Evolutionary conservation across 2,888 invertebrate genomes (phyloP), one percentile per base, ranked within the genome.

Genomic region (Pinctada fucata): DNA sequence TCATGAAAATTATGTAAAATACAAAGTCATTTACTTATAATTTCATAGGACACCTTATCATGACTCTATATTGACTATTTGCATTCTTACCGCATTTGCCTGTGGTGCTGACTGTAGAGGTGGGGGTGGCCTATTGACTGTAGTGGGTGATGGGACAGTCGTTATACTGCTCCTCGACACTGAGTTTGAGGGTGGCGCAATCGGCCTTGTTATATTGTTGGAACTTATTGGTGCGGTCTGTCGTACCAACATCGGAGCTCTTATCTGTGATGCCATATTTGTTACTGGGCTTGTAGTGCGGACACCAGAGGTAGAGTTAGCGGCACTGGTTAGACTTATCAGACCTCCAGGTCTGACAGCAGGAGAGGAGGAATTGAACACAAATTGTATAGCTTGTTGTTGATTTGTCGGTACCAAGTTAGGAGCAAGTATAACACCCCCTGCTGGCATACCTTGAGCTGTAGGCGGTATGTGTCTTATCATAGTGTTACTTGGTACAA

Each of bases 291-390:
- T 50, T 10, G 74, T 13, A 65, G 66, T 16, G 10, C 66, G 47
- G 16, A 74, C 51, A 31, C 50, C 66, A 10, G 74, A 13, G 13
- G 48, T 49, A 48, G 72, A 16, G 52, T 64, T 47, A 47, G 73
- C 13, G 58, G 74, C 58, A 31, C 31, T 31, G 16, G 73, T 72
- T 48, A 84, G 81, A 5, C 83, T 84, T 8, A 86, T 58, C 66
- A 86, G 70, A 66, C 81, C 77, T 16, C 86, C 87, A 31, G 86
- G 84, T n/a, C 85, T 75, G 10, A 88, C 69, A n/a, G 79, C 72
- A 47, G 79, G 79, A 5, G 84, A 69, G 3, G 83, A 81, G 0
- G 87, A 82, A 51, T 81, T 84, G n/a, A 87, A 86, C 69, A 88
- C 87, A 16, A 87, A 81, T 79, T 88, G 85, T 68, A 80, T 79